Evolutionary conservation across 2,888 invertebrate genomes (phyloP).

Genomic region (Cantharis rustica): DNA sequence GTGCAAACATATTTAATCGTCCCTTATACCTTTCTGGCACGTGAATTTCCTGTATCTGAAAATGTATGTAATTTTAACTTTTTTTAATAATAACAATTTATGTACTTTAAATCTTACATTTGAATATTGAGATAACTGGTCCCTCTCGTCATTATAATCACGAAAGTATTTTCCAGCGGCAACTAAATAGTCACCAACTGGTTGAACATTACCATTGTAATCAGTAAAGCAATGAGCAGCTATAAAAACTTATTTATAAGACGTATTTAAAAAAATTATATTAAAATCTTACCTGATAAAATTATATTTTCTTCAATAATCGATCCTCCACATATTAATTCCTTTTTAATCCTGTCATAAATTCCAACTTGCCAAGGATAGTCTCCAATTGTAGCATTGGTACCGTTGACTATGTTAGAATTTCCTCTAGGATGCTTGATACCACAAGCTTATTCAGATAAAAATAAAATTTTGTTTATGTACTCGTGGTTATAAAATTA

Average conservation of each 20-base stretch:
- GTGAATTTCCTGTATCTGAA: no score
- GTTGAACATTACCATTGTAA: constrained; percentile 18
- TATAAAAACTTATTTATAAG: no score
- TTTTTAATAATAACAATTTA: no score
- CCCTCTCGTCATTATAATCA: constrained; percentile 37
- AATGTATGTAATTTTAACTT: no score
- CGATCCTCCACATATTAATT: background rate
- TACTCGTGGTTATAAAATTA: background rate
- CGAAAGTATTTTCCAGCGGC: constrained; percentile 46
- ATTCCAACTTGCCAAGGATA: background rate
- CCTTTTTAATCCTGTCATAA: background rate
- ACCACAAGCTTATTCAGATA: background rate
- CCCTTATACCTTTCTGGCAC: no score
- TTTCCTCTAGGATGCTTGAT: background rate
- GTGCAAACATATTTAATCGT: no score
- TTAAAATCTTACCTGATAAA: background rate
- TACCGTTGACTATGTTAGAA: background rate
- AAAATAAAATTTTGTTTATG: background rate
- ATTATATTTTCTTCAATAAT: background rate
- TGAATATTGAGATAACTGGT: constrained; percentile 19
- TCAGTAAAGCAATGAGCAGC: background rate
- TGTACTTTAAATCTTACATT: background rate
- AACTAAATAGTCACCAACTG: constrained; percentile 30
- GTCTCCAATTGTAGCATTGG: background rate
- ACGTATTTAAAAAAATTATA: no score